A percentile compares a stretch with the other conserved stretches of the same genome.
Evolutionary conservation across 2,113 vertebrate genomes (phyloP).

Genomic region (Chiloscyllium plagiosum): DNA sequence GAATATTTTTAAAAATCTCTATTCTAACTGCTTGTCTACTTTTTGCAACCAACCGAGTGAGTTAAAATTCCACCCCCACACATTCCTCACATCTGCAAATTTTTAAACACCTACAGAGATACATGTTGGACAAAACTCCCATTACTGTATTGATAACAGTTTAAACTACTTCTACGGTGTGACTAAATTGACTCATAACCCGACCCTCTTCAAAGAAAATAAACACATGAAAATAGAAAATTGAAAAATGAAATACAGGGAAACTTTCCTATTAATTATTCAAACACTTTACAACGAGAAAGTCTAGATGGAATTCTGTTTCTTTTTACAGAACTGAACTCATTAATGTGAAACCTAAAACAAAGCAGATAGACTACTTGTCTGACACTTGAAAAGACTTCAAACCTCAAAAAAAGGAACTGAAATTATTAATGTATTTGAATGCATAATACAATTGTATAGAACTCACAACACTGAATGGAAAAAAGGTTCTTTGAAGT

Average conservation of each 20-base stretch:
- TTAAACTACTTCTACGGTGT: neutral
- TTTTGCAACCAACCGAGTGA: neutral
- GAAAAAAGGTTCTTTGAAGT: constrained; percentile 17
- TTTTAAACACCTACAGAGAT: neutral
- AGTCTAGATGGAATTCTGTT: neutral
- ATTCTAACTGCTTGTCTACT: neutral
- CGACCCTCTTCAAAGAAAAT: neutral
- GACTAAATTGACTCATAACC: neutral
- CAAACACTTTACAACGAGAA: neutral
- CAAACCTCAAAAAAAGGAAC: constrained; percentile 23
- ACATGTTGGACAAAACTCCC: neutral
- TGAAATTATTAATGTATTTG: constrained; percentile 23
- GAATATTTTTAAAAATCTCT: too few species aligned
- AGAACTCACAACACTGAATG: constrained; percentile 2
- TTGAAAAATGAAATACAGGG: neutral
- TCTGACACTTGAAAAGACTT: constrained; percentile 5
- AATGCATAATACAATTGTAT: constrained; percentile 32
- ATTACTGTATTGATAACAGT: neutral
- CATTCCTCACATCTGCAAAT: neutral
- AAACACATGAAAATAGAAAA: neutral
- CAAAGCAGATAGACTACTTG: constrained; percentile 10
- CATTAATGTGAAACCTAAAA: constrained; percentile 9
- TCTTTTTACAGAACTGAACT: constrained; percentile 1
- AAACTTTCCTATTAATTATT: neutral
- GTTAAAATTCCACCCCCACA: neutral